These are phyloP conservation scores for Caenorhabditis imperialis DNA, from an alignment of 2,888 invertebrate genomes.

Conservation along the genomic window DNA sequence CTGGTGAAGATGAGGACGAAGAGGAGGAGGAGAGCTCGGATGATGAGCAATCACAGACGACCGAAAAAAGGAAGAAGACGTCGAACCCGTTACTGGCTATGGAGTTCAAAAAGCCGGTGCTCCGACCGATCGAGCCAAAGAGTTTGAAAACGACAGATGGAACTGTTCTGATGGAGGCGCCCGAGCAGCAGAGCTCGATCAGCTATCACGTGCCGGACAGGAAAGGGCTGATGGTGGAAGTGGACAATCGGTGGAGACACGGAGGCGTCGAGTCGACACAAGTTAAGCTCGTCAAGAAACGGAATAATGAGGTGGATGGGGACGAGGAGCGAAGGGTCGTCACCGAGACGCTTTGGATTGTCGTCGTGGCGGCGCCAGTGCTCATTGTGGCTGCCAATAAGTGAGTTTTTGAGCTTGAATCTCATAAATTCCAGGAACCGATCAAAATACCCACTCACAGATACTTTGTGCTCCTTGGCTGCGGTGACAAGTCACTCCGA, in stretches of 20 bases:
- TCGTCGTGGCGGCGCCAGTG: constrained; percentile 46
- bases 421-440: too few species aligned
- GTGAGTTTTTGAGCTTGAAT: too few species aligned
- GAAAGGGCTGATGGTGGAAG: constrained; percentile 37
- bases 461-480: constrained; percentile 49
- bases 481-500: constrained; percentile 58
- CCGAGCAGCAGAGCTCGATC: constrained; percentile 45
- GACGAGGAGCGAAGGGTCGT: constrained; percentile 10
- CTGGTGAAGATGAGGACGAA: constrained; percentile 35
- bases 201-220: constrained; percentile 28
- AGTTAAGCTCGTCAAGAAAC: constrained; percentile 29
- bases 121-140: constrained; percentile 46
- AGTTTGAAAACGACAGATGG: constrained; percentile 46
- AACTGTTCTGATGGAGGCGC: constrained; percentile 56
- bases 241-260: constrained; percentile 60
- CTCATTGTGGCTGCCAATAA: constrained; percentile 55
- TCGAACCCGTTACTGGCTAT: constrained; percentile 13
- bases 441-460: constrained; percentile 19
- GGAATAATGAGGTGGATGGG: constrained; percentile 1
- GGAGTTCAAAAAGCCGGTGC: constrained; percentile 43
- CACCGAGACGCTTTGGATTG: constrained; percentile 38
- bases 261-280: constrained; percentile 49
- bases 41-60: constrained; percentile 8
- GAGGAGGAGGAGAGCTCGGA: constrained; percentile 16
- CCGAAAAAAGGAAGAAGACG: constrained; percentile 14